These are phyloP conservation scores for Podarcis lilfordi DNA, from an alignment of 2,797 vertebrate genomes.

Conservation along the genomic window DNA sequence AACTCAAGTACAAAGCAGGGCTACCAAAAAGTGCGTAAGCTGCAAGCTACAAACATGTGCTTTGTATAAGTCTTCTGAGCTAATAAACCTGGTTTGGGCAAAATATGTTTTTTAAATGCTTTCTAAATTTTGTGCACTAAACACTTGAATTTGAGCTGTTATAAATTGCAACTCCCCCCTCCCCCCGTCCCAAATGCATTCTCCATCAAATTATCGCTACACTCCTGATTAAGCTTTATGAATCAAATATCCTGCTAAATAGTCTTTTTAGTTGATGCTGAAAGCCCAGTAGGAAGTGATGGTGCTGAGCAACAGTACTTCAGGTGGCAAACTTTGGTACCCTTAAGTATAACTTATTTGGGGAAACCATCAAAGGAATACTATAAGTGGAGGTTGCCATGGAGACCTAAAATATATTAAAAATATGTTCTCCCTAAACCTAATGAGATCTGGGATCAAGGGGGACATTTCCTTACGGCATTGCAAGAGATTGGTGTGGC, in stretches of 20 bases:
- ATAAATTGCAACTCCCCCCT: slow-evolving; percentile 26
- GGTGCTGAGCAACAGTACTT: slow-evolving; percentile 48
- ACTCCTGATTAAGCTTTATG: slow-evolving; percentile 20
- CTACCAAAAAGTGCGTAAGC: slow-evolving; percentile 28
- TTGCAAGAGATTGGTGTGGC: slow-evolving; percentile 52
- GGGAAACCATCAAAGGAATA: slow-evolving; percentile 48
- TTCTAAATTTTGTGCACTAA: not conserved
- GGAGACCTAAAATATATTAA: slow-evolving; percentile 8
- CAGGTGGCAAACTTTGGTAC: slow-evolving; percentile 45
- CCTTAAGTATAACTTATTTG: slow-evolving; percentile 62
- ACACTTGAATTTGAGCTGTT: slow-evolving; percentile 50
- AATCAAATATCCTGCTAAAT: slow-evolving; percentile 40
- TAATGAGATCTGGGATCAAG: slow-evolving; percentile 32
- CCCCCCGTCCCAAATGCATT: not conserved
- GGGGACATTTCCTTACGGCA: slow-evolving; percentile 33
- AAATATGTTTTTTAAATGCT: not conserved
- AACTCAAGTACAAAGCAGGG: not conserved
- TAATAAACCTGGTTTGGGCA: slow-evolving; percentile 9
- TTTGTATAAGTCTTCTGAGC: slow-evolving; percentile 6
- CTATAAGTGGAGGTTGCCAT: slow-evolving; percentile 25
- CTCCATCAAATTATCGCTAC: not conserved
- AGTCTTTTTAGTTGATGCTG: not conserved
- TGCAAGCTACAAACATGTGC: slow-evolving; percentile 24
- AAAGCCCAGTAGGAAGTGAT: slow-evolving; percentile 27
- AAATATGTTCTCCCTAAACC: slow-evolving; percentile 35